These are phyloP conservation scores for Desmophyllum pertusum DNA, from an alignment of 92 coral and sea anemone genomes.

Conservation along the genomic window DNA sequence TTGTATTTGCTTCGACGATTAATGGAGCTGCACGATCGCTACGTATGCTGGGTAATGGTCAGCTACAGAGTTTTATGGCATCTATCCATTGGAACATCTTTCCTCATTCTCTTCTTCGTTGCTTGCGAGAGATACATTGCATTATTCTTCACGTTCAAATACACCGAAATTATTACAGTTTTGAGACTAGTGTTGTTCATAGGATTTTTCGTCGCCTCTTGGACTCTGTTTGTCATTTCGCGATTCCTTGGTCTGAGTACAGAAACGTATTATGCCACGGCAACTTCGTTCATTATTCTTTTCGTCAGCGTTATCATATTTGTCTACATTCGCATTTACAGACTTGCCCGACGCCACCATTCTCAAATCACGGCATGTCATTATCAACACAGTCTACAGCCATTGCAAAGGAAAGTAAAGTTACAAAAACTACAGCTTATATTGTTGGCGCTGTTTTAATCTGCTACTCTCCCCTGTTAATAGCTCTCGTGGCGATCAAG, in stretches of 20 bases:
- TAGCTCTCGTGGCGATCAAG: slow-evolving; percentile 15
- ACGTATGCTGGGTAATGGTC: slow-evolving; percentile 28
- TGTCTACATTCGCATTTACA: slow-evolving; percentile 26
- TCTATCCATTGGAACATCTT: slow-evolving; percentile 33
- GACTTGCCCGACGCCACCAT: slow-evolving; percentile 27
- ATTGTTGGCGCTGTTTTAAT: slow-evolving; percentile 24
- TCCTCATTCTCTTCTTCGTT: slow-evolving; percentile 8
- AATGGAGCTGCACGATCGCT: slow-evolving; percentile 24
- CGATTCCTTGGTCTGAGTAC: slow-evolving; percentile 21
- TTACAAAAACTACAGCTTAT: slow-evolving; percentile 36
- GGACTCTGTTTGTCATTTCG: slow-evolving; percentile 22
- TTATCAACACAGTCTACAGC: not conserved
- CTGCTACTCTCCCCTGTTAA: slow-evolving; percentile 15
- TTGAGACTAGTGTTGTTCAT: slow-evolving; percentile 1
- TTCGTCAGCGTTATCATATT: slow-evolving; percentile 13
- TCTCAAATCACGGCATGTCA: slow-evolving; percentile 11
- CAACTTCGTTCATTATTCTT: slow-evolving; percentile 21
- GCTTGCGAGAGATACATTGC: slow-evolving; percentile 33
- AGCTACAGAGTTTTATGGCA: slow-evolving; percentile 36
- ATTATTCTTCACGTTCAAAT: slow-evolving; percentile 25
- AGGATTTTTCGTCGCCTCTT: slow-evolving; percentile 10
- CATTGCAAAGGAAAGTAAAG: slow-evolving; percentile 7
- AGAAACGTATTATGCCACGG: slow-evolving; percentile 15
- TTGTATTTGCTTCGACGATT: slow-evolving; percentile 25
- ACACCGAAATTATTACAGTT: slow-evolving; percentile 11